A percentile compares a stretch with the other conserved stretches of the same genome.
phyloP scores from a whole-genome alignment of 2,888 invertebrate genomes.

The Pyrgus malvae region DNA sequence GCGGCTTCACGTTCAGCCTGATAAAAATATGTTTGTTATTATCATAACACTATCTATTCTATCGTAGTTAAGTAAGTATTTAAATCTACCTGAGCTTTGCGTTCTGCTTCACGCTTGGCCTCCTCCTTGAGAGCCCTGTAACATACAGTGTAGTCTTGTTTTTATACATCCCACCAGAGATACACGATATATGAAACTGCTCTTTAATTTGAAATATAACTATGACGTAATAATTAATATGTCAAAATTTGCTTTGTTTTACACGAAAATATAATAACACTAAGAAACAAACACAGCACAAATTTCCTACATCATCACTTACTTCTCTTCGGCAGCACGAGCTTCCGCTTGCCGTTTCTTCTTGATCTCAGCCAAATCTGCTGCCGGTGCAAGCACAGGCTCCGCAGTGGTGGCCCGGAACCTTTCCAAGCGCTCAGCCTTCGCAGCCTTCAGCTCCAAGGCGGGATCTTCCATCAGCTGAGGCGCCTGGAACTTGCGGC shows the following conservation, averaged over 20 bases:
- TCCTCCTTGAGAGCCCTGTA: slow-evolving; percentile 77
- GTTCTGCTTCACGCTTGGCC: slow-evolving; percentile 75
- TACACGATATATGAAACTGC: too few species aligned
- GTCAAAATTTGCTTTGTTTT: too few species aligned
- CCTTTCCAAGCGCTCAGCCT: slow-evolving; percentile 83
- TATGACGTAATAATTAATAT: too few species aligned
- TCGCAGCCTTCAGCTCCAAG: slow-evolving; percentile 82
- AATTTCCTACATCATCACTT: too few species aligned
- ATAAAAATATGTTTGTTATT: not conserved
- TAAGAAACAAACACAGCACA: too few species aligned
- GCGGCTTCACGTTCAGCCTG: slow-evolving; percentile 67
- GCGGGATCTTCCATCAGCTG: slow-evolving; percentile 81
- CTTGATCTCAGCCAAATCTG: slow-evolving; percentile 77
- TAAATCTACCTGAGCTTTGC: slow-evolving; percentile 68
- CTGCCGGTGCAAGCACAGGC: slow-evolving; percentile 71
- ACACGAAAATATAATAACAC: too few species aligned
- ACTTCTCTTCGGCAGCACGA: slow-evolving; percentile 84
- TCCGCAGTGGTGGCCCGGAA: slow-evolving; percentile 79
- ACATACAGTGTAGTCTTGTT: not conserved
- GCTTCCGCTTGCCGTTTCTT: slow-evolving; percentile 84
- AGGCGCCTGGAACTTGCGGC: slow-evolving; percentile 85
- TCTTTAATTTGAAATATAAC: too few species aligned
- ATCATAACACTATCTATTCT: not conserved
- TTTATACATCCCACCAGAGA: not conserved
- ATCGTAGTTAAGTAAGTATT: not conserved